Base-by-base conservation (phyloP, 2,888 invertebrate species). In the Ophion ellenae region DNA sequence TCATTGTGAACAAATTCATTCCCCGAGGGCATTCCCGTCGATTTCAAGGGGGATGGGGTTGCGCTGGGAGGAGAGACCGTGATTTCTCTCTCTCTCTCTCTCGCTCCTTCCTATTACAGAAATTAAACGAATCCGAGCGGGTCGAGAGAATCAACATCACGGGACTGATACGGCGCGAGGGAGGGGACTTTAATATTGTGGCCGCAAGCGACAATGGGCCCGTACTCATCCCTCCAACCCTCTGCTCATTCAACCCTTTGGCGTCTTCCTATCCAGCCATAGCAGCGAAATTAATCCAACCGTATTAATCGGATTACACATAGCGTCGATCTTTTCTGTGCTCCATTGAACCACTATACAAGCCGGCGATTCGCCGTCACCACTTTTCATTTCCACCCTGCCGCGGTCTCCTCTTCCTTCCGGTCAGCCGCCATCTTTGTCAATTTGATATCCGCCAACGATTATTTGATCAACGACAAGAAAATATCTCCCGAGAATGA, bases 271-370 rank as follows among this genome's bases (percentile, higher is more conserved):
- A 61, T 69, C 24, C 7, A 45, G 4, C 24, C 10, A 24, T 4
- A 40, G 53, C 57, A 2, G 5, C 47, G 4, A 24, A 32, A 45
- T 67, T 28, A 63, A 69, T 61, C 73, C 67, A 69, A 47, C 67
- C 24, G 71, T 40, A 77, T 83, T 73, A 83, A 83, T 73, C 57
- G 78, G 73, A 78, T 74, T 67, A 32, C 66, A 53, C 53, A 17
- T 53, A 59, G 66, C 73, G 14, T 61, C 9, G 70, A 74, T 73
- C 59, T 73, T 78, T 59, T n/a, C 45, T 47, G 24, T 4, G n/a
- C 32, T 40, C 20, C 24, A 63, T 40, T 74, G 40, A 63, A 36
- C 40, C 5, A 36, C 67, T 7, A 67, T n/a, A 17, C 7, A 0
- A 6, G 5, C 40, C 7, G 40, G 40, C 5, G 0, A 9, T 40